Base-by-base conservation (phyloP, 53 echinoderm and acorn worm genomes). In the Mesocentrotus franciscanus region DNA sequence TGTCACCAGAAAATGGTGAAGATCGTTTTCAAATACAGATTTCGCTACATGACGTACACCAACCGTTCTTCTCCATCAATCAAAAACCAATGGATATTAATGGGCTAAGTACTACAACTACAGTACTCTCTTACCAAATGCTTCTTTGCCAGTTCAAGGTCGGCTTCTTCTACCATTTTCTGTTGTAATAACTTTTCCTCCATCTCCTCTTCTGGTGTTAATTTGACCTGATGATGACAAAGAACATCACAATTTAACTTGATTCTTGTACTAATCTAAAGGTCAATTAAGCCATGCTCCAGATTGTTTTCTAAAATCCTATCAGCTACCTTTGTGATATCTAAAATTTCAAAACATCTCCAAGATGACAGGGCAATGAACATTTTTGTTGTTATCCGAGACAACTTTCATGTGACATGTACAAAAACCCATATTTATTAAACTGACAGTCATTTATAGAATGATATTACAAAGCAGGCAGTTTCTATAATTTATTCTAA, bases 81-180 rank as follows among this genome's bases (percentile, higher is more conserved):
- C 1, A 39, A 39, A 39, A 39, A 39, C 39, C 39, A 39, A 39
- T 17, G 18, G 61, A 61, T 61, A 61, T 61, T 61, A 1, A 61
- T 61, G 61, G 61, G 18, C 3, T 61, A 61, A 61, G 10, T 9
- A 61, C 14, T 12, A 61, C 2, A 61, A 10, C 14, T 0, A 17
- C 61, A 61, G 61, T 2, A 9, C 39, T 81, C 75, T 34, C n/a
- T n/a, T n/a, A n/a, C 97, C 90, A 98, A 97, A 35, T 96, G 94
- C 90, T 98, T 97, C 91, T 96, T 98, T 71, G 97, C 96, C 16
- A 98, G 66, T 93, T 97, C 92, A 16, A 98, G 66, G 81, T 98
- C 98, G 12, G 98, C 64, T 35, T 98, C 98, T 96, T 98, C 97
- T 85, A 96, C 95, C n/a, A 98, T 81, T 87, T 97, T 97, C 90